Evolutionary conservation across 1,140 invertebrate species (phyloP).

Genomic region (Zaprionus gabonicus): DNA sequence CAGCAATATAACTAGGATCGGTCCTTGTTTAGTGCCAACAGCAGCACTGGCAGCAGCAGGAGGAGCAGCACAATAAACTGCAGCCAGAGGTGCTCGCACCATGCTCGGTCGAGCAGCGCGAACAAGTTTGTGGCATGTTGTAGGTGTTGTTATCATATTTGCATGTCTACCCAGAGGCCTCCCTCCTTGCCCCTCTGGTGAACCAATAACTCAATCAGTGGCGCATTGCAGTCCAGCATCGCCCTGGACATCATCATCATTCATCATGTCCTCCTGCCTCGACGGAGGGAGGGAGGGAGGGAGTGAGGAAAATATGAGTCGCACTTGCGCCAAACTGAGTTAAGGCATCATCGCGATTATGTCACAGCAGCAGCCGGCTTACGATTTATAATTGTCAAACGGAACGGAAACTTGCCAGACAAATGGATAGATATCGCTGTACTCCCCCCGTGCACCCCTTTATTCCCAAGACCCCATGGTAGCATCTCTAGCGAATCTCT

Average conservation of each 20-base stretch:
- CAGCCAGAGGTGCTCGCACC: conserved; percentile 30
- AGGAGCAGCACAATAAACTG: conserved; percentile 61
- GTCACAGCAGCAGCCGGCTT: conserved; percentile 71
- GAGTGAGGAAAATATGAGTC: conserved; percentile 70
- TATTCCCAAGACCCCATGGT: neutral
- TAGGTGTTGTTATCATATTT: conserved; percentile 79
- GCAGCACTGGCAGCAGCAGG: neutral
- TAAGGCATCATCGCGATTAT: conserved; percentile 77
- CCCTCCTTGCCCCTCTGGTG: neutral
- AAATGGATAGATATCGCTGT: conserved; percentile 59
- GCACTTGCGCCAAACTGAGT: conserved; percentile 58
- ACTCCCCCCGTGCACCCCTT: neutral
- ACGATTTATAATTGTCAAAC: conserved; percentile 80
- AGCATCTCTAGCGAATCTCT: neutral
- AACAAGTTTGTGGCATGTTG: conserved; percentile 75
- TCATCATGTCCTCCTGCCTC: conserved; percentile 51
- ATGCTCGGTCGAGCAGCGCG: conserved; percentile 63
- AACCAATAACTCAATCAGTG: conserved; percentile 79
- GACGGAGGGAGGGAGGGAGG: too few relatives aligned
- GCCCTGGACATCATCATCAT: conserved; percentile 41
- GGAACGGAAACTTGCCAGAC: conserved; percentile 63
- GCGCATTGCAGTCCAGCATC: conserved; percentile 66
- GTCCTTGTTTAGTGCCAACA: conserved; percentile 67
- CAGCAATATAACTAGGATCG: conserved; percentile 57
- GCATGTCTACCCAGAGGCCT: conserved; percentile 33